Conservation (phyloP, 2,888 invertebrate genomes). For the Xestia c-nigrum region DNA sequence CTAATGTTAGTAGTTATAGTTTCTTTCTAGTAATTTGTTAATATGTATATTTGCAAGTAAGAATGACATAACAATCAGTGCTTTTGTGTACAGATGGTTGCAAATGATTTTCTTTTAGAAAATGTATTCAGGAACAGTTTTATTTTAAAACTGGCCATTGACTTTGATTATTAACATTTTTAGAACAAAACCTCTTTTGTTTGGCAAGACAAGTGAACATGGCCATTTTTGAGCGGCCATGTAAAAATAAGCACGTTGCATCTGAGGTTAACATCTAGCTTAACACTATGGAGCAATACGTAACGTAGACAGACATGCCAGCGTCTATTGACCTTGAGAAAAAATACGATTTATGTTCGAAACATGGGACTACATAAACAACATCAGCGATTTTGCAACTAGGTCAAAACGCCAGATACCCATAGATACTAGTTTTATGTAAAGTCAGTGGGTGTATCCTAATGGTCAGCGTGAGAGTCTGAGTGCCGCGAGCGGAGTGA, state of each 20-base stretch:
- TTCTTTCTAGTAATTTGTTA: conserved; percentile 9
- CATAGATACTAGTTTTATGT: conserved; percentile 80
- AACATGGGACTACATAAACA: conserved; percentile 54
- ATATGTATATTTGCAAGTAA: not conserved
- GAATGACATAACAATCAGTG: not conserved
- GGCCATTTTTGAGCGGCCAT: conserved; percentile 21
- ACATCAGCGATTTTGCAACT: conserved; percentile 80
- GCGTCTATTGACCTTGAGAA: conserved; percentile 49
- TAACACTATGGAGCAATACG: conserved; percentile 41
- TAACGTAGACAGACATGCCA: conserved; percentile 18
- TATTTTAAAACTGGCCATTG: conserved; percentile 17
- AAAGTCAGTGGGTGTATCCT: conserved; percentile 88
- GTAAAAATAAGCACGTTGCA: conserved; percentile 33
- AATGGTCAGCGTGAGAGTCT: conserved; percentile 86
- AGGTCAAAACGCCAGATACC: conserved; percentile 82
- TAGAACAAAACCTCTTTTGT: conserved; percentile 37
- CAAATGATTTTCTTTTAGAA: not conserved
- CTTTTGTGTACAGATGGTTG: not conserved
- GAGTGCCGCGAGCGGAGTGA: conserved; percentile 45
- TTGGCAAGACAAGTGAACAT: conserved; percentile 5
- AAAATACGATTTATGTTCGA: conserved; percentile 50
- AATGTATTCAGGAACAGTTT: conserved; percentile 13
- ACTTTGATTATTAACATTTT: conserved; percentile 8
- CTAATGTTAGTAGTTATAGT: not conserved
- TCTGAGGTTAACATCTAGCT: conserved; percentile 49